phyloP scores from a whole-genome alignment of 2,113 vertebrate species.

The Atlantisia rogersi region DNA sequence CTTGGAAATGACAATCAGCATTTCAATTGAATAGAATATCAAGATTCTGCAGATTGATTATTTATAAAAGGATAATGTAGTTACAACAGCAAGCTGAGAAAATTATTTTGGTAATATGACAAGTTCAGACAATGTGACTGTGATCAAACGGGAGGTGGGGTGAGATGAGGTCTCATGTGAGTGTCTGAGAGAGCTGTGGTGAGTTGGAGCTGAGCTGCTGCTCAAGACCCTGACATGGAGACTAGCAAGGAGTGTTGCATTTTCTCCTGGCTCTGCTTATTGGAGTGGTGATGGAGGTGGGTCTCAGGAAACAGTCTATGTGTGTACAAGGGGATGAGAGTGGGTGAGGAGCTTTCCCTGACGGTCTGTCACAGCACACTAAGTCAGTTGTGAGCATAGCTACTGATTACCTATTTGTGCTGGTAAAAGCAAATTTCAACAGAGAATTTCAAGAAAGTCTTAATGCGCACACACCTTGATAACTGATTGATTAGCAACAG shows the following conservation, averaged over 20 bases:
- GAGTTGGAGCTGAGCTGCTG: neutral
- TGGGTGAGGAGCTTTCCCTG: neutral
- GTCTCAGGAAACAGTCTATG: neutral
- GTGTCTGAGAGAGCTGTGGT: neutral
- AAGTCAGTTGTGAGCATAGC: neutral
- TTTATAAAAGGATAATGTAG: neutral
- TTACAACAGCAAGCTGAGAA: neutral
- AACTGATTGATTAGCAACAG: neutral
- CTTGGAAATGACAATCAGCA: neutral
- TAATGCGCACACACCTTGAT: neutral
- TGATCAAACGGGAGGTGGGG: neutral
- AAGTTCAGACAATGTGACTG: neutral
- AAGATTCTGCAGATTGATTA: neutral
- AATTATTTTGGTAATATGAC: neutral
- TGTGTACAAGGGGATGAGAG: neutral
- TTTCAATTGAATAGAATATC: neutral
- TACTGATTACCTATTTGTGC: neutral
- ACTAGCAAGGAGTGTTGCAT: accelerated
- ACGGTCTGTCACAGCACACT: neutral
- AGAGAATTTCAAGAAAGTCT: neutral
- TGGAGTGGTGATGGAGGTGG: neutral
- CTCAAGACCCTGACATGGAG: neutral
- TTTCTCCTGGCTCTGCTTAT: neutral
- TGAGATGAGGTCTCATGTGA: neutral
- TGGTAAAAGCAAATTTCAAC: neutral